Percentiles rank a stretch among this genome's conserved stretches.
These are phyloP conservation scores for Melanerpes formicivorus DNA, from an alignment of 2,113 vertebrate genomes.

Conservation along the genomic window DNA sequence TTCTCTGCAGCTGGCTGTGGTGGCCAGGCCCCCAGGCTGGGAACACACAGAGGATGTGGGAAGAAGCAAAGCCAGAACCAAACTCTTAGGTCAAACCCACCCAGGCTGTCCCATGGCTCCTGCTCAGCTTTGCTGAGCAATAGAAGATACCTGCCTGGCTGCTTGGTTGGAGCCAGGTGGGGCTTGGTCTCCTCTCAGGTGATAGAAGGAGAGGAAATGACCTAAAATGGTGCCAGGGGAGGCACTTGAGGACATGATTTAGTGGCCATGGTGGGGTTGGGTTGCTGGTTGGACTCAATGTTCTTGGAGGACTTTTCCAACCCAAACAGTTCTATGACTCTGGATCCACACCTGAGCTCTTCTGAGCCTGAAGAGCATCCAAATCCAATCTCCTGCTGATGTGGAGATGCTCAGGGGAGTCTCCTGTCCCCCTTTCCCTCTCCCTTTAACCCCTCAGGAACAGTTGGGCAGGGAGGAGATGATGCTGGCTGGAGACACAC, in stretches of 20 bases:
- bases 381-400: fast-evolving
- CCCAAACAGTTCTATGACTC: background rate
- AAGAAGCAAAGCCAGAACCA: background rate
- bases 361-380: background rate
- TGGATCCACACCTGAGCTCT: background rate
- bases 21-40: background rate
- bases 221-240: too few relatives aligned
- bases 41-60: background rate
- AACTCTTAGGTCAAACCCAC: background rate
- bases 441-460: background rate
- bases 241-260: too few relatives aligned
- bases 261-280: too few relatives aligned
- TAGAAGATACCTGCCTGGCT: background rate
- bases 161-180: too few relatives aligned
- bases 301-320: too few relatives aligned
- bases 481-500: background rate
- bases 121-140: background rate
- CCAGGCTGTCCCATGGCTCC: background rate
- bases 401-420: background rate
- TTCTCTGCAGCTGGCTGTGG: fast-evolving
- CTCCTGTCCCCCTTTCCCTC: fast-evolving
- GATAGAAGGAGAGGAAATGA: too few relatives aligned
- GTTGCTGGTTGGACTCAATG: too few relatives aligned
- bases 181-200: too few relatives aligned
- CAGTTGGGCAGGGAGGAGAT: background rate